Evolutionary conservation across 2,797 vertebrate genomes (phyloP).

Genomic region (Balearica regulorum): DNA sequence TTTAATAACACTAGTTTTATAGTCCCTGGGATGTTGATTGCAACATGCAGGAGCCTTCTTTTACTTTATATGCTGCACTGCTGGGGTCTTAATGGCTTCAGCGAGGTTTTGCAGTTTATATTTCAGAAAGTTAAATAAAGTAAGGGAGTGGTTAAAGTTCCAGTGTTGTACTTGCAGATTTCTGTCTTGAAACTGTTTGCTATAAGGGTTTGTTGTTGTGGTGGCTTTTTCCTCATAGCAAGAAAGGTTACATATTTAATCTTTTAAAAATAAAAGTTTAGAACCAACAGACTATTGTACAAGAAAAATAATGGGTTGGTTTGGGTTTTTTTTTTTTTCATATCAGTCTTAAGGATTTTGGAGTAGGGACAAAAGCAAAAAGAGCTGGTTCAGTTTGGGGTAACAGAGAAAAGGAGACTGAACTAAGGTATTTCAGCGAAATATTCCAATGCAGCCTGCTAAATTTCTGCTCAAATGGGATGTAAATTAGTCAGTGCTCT

Average conservation of each 20-base stretch:
- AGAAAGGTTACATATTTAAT: background rate
- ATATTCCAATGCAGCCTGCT: background rate
- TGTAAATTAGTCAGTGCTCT: background rate
- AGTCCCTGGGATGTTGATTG: constrained; percentile 50
- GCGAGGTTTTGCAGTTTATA: constrained; percentile 38
- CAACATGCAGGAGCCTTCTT: constrained; percentile 44
- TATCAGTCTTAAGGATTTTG: background rate
- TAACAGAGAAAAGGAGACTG: background rate
- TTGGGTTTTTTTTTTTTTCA: background rate
- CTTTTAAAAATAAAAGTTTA: background rate
- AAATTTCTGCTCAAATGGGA: background rate
- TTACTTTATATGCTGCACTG: constrained; percentile 17
- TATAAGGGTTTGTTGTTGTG: background rate
- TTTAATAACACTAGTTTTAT: constrained; percentile 58
- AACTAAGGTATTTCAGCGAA: background rate
- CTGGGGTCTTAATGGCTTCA: constrained; percentile 45
- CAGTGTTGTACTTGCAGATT: background rate
- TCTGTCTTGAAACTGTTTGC: background rate
- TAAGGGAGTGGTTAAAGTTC: constrained; percentile 1
- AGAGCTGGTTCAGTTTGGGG: background rate
- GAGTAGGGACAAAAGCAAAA: background rate
- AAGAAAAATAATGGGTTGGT: background rate
- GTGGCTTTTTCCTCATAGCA: background rate
- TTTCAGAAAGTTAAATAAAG: constrained; percentile 52
- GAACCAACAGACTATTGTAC: background rate